phyloP scores from a whole-genome alignment of 2,113 vertebrate genomes.

The Podilymbus podiceps region DNA sequence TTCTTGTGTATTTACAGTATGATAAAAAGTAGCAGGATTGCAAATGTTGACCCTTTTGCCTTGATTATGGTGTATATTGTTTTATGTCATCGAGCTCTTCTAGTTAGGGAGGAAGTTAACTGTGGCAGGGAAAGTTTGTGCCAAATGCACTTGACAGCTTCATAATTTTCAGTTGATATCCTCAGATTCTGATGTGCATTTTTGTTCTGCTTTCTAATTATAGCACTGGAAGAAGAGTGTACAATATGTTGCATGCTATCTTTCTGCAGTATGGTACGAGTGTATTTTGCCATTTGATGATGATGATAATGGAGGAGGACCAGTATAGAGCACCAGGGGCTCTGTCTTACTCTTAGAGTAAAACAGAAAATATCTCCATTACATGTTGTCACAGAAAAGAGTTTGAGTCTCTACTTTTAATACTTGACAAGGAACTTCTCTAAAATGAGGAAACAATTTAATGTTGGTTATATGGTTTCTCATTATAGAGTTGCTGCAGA shows the following conservation, averaged over 20 bases:
- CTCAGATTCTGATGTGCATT: not conserved
- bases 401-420: not conserved
- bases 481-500: fast-evolving
- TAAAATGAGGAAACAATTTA: not conserved
- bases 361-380: not conserved
- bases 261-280: not conserved
- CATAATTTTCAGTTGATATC: not conserved
- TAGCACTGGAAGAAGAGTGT: not conserved
- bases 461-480: not conserved
- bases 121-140: not conserved
- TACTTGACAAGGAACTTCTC: not conserved
- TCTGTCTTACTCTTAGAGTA: not conserved
- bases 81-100: not conserved
- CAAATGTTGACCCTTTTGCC: not conserved
- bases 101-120: not conserved
- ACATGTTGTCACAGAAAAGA: not conserved
- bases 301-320: not conserved
- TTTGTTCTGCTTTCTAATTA: not conserved
- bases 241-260: not conserved
- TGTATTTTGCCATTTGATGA: not conserved
- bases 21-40: not conserved
- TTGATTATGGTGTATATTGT: not conserved
- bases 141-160: not conserved
- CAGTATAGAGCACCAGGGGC: not conserved
- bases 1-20: not conserved